Evolutionary conservation across 2,797 vertebrate genomes (phyloP).

Genomic region (Eleutherodactylus coqui): DNA sequence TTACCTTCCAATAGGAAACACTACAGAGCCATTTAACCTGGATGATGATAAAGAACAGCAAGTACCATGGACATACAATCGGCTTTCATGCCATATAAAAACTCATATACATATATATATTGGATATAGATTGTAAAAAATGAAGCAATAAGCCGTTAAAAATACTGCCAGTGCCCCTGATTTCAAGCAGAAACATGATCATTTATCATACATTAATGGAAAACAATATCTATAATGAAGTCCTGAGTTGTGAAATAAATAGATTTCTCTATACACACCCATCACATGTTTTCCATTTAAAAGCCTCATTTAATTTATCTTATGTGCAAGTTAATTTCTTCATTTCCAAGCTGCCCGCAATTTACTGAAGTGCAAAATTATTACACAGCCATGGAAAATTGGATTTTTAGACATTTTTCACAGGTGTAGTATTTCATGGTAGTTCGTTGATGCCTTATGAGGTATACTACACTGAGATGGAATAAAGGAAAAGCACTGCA

Average conservation of each 20-base stretch:
- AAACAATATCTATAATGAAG: conserved; percentile 53
- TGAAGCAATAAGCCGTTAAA: background rate
- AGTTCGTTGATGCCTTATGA: background rate
- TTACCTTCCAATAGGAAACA: too few species aligned
- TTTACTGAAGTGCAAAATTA: background rate
- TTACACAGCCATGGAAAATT: conserved; percentile 19
- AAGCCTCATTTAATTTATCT: conserved; percentile 41
- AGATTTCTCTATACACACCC: conserved; percentile 26
- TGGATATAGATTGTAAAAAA: conserved; percentile 33
- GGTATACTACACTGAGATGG: background rate
- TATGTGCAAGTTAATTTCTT: conserved; percentile 35
- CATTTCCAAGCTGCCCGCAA: background rate
- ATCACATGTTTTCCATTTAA: conserved; percentile 34
- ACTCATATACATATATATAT: conserved; percentile 2
- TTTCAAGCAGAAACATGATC: conserved; percentile 34
- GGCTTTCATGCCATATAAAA: background rate
- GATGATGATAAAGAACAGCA: conserved; percentile 23
- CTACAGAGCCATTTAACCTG: too few species aligned
- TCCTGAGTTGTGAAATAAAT: conserved; percentile 39
- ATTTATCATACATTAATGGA: conserved; percentile 50
- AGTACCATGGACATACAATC: background rate
- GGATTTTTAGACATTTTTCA: conserved; percentile 12
- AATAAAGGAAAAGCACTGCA: too few species aligned
- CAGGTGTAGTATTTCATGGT: background rate
- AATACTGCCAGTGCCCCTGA: conserved; percentile 10